Evolutionary conservation across 2,113 vertebrate species (phyloP), one percentile per base, ranked within the genome.

Genomic region (Psophia crepitans): DNA sequence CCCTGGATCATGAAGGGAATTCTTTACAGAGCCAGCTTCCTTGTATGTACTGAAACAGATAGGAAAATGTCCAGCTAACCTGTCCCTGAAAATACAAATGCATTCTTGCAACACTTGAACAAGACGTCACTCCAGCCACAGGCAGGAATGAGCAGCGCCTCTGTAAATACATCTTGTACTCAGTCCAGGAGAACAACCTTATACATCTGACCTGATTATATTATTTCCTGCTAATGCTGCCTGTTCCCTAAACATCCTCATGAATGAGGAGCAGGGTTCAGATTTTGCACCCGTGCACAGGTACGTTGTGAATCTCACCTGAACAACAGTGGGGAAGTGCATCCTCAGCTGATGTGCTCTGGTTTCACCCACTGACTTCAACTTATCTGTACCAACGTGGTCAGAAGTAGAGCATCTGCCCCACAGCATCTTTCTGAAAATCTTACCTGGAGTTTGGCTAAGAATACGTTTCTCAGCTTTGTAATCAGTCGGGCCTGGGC

Each of bases 121-220:
- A 58, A 84, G 43, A 66, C 0, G 1, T 7, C 28, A 9, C 44
- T 69, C 49, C 68, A 69, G 75, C 54, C 63, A 51, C 24, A 51
- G 26, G 35, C 0, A 0, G 44, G 15, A 60, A 75, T 11, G 9
- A 35, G 7, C 44, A 69, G 17, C 10, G 24, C 30, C 8, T 33
- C 58, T 44, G 30, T 30, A 32, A 69, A 33, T 30, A 22, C 4
- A 16, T 9, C 43, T 24, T 85, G 49, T 39, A 73, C 48, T 74
- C 56, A 19, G 17, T 35, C 20, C 32, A 44, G 32, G 43, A 77
- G 23, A 33, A 57, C 63, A 85, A 44, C 17, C 20, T 43, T 18
- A 9, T 17, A 28, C 5, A 12, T 16, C 20, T 48, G n/a, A 60
- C 4, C 33, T n/a, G 21, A 43, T 27, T 51, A 16, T 44, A 24